phyloP scores from a whole-genome alignment of 2,797 vertebrate species.

The Cephalopachus bancanus region DNA sequence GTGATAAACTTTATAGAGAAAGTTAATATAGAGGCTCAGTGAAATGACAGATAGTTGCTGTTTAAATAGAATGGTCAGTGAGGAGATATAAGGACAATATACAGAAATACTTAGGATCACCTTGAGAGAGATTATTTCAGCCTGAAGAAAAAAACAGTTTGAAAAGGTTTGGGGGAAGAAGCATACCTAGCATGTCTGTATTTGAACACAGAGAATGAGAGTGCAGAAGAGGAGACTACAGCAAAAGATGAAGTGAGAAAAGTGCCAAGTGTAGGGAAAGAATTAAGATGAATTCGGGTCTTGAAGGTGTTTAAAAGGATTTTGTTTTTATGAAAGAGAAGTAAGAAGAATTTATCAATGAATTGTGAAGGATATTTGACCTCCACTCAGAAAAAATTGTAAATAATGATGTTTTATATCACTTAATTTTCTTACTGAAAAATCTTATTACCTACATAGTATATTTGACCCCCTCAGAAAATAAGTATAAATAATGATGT shows the following conservation, averaged over 20 bases:
- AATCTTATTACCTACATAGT: neutral
- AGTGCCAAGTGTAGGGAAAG: fast-evolving
- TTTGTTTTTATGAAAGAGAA: neutral
- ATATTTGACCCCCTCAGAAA: neutral
- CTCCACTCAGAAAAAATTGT: neutral
- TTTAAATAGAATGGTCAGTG: too few species aligned
- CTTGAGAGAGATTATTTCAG: neutral
- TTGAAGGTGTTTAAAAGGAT: too few species aligned
- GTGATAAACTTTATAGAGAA: neutral
- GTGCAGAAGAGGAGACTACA: fast-evolving
- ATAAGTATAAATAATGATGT: neutral
- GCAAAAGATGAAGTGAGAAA: neutral
- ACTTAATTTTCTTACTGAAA: neutral
- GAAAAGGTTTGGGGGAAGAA: neutral
- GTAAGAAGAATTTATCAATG: neutral
- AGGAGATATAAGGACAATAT: neutral
- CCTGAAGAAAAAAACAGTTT: neutral
- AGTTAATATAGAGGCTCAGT: neutral
- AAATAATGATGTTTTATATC: neutral
- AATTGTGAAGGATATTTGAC: neutral
- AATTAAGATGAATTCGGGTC: too few species aligned
- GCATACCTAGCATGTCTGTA: fast-evolving
- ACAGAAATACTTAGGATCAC: too few species aligned
- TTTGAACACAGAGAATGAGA: fast-evolving
- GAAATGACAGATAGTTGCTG: too few species aligned